phyloP scores from a whole-genome alignment of 2,888 invertebrate species.

The Platycheirus rosarum region DNA sequence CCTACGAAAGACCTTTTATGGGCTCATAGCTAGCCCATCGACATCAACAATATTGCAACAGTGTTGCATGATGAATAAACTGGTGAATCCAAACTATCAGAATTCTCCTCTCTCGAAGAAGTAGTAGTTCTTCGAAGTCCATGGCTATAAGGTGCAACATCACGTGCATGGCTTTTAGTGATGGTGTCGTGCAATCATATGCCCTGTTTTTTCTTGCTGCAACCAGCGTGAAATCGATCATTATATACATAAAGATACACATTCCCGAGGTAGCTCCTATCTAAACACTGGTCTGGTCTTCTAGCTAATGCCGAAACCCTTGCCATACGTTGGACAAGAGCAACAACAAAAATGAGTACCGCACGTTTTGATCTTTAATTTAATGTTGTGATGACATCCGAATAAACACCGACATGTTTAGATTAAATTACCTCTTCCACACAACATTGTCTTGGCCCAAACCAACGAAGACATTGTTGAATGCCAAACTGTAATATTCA shows the following conservation, averaged over 20 bases:
- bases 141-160: constrained; percentile 53
- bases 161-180: constrained; percentile 47
- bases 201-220: constrained; percentile 1
- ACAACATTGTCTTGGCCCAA: constrained; percentile 16
- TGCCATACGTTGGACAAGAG: background rate
- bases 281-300: background rate
- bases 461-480: background rate
- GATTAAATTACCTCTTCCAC: constrained; percentile 32
- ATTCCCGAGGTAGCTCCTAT: constrained; percentile 2
- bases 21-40: constrained; percentile 1
- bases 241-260: background rate
- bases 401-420: constrained; percentile 48
- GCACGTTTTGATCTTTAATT: constrained; percentile 60
- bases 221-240: constrained; percentile 48
- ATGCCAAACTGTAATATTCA: constrained; percentile 13
- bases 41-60: constrained; percentile 36
- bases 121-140: background rate
- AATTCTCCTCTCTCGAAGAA: constrained; percentile 1
- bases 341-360: constrained; percentile 3
- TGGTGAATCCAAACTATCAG: constrained; percentile 27
- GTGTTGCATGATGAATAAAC: constrained; percentile 45
- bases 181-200: constrained; percentile 43
- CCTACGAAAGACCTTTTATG: constrained; percentile 26
- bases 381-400: constrained; percentile 51
- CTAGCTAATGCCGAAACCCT: background rate